Evolutionary conservation across 1,140 invertebrate species (phyloP).

Genomic region (Eumaeus atala): DNA sequence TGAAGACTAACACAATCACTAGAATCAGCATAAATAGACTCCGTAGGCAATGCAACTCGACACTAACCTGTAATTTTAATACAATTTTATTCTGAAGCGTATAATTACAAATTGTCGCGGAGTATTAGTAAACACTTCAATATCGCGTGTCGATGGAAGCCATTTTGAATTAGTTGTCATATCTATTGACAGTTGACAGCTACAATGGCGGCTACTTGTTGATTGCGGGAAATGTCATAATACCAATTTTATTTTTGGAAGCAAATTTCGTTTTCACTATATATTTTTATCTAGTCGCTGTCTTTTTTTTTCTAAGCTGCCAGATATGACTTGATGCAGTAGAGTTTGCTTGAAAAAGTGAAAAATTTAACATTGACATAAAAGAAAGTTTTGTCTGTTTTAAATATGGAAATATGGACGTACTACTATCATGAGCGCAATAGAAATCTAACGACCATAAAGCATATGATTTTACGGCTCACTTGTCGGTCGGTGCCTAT

Average conservation of each 20-base stretch:
- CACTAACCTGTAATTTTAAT: conserved; percentile 34
- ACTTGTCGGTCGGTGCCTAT: no score
- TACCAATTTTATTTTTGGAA: conserved; percentile 20
- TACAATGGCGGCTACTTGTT: conserved; percentile 40
- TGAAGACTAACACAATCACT: conserved; percentile 18
- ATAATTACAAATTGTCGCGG: conserved; percentile 37
- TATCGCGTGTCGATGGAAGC: conserved; percentile 37
- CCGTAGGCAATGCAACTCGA: conserved; percentile 16
- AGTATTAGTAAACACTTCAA: conserved; percentile 39
- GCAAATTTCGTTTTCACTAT: no score
- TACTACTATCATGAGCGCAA: no score
- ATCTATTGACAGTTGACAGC: conserved; percentile 41
- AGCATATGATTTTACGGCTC: no score
- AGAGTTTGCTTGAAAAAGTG: background rate
- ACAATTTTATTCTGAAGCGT: conserved; percentile 26
- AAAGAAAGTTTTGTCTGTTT: no score
- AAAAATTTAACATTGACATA: no score
- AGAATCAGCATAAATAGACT: conserved; percentile 25
- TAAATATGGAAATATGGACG: no score
- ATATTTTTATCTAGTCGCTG: no score
- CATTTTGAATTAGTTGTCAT: conserved; percentile 46
- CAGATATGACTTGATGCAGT: no score
- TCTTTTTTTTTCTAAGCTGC: no score
- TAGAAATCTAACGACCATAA: no score
- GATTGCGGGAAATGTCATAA: conserved; percentile 35